Conservation (phyloP, 1,140 invertebrate species). For the Plodia interpunctella region DNA sequence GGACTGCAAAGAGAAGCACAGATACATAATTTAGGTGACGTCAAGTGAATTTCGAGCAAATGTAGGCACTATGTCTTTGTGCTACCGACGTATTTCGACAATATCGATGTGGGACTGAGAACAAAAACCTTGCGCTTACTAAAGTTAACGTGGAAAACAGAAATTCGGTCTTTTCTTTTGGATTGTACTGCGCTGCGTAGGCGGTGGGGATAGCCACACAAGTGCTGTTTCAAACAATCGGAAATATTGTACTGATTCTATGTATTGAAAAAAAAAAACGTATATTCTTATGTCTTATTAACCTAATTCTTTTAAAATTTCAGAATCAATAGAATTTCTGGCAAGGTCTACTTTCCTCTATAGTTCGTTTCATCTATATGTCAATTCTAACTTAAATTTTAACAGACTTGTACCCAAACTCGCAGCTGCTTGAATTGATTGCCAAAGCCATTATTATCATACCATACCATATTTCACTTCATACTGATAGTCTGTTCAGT, state of each 20-base stretch:
- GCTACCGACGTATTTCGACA: constrained; percentile 18
- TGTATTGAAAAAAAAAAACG: neutral
- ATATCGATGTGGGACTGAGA: constrained; percentile 23
- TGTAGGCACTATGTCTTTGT: constrained; percentile 19
- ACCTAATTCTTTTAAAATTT: no score
- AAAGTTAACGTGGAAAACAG: constrained; percentile 50
- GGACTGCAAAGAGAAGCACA: constrained; percentile 33
- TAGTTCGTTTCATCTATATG: no score
- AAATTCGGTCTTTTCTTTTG: constrained; percentile 44
- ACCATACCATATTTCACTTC: no score
- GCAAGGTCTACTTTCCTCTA: no score
- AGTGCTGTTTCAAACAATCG: constrained; percentile 14
- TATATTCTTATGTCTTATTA: neutral
- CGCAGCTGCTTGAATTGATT: no score
- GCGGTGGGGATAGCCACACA: neutral
- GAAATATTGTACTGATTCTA: neutral
- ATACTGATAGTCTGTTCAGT: no score
- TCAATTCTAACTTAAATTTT: no score
- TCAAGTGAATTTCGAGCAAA: constrained; percentile 16
- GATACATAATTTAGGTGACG: constrained; percentile 22
- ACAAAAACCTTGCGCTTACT: constrained; percentile 38
- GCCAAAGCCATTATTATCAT: no score
- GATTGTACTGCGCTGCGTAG: constrained; percentile 31
- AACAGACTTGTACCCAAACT: no score
- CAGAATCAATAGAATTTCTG: no score